These are phyloP conservation scores for Channallabes apus DNA, from an alignment of 2,797 vertebrate genomes.

Conservation along the genomic window DNA sequence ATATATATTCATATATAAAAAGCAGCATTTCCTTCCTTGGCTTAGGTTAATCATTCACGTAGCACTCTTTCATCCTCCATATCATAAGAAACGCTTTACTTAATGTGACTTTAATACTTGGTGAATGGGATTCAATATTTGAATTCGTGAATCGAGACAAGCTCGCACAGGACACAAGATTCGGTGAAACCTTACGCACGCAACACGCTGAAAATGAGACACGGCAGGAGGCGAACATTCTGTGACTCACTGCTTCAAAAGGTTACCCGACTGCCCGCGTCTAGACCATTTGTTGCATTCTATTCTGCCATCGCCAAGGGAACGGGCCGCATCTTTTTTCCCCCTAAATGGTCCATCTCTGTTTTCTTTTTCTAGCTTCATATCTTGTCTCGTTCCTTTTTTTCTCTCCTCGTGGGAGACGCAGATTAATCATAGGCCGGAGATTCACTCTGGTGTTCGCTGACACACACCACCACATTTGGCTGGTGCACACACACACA, in stretches of 20 bases:
- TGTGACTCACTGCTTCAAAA: constrained; percentile 18
- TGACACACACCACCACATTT: constrained; percentile 22
- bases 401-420: constrained; percentile 32
- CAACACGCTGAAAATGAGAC: not conserved
- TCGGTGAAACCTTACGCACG: not conserved
- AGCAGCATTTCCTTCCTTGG: too few relatives aligned
- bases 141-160: not conserved
- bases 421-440: constrained; percentile 57
- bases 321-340: constrained; percentile 22
- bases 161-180: not conserved
- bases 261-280: constrained; percentile 26
- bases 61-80: not conserved
- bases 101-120: not conserved
- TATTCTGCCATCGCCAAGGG: constrained; percentile 29
- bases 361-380: constrained; percentile 19
- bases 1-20: too few relatives aligned
- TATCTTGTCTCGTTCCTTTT: not conserved
- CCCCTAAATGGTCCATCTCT: not conserved
- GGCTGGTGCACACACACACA: not conserved
- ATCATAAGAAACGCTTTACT: not conserved
- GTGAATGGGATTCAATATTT: too few relatives aligned
- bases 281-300: constrained; percentile 13
- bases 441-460: constrained; percentile 20
- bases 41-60: not conserved
- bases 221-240: not conserved